Base-by-base conservation (phyloP, 2,113 vertebrate species). In the Phocoena sinus region DNA sequence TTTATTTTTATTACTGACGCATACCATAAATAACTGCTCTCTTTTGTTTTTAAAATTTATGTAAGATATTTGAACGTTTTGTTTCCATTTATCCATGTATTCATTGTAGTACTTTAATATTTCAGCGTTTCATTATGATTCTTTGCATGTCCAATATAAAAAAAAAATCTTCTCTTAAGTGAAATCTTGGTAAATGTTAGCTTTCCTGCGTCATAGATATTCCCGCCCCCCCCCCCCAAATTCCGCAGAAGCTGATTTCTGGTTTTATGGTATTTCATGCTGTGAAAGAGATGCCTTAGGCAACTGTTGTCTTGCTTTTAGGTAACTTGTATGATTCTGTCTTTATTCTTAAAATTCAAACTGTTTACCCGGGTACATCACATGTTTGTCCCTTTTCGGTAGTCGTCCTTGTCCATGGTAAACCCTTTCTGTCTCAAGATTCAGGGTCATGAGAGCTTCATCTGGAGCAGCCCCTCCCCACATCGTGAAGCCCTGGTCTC, bases 401-500 rank as follows among this genome's bases (percentile, higher is more conserved):
- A 38, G 63, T n/a, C 68, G 41, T 62, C 44, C 58, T 93, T 20
- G 33, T 47, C 31, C 8, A 38, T 12, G 31, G 12, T 6, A 7
- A 36, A 14, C 8, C 3, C n/a, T 50, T 93, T 31, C 47, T 17
- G 2, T 38, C 70, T 53, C 17, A 31, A 41, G 31, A 36, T 11
- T 15, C 13, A 44, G 13, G 28, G 20, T 47, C 58, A 23, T 18
- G 12, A 53, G 36, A 14, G 63, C 25, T 15, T 44, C 53, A 25
- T 50, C 33, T 2, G 18, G 36, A 36, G 6, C 14, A 4, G 10
- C 17, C 4, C 18, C 1, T 23, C 8, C 14, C n/a, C 17, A 21
- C 28, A 9, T 33, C 3, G 0, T 5, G 23, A 31, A 21, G 25
- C 36, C 65, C 36, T 23, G 10, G 3, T 53, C 25, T 7, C 0